These are phyloP conservation scores for Heteractis magnifica DNA, from an alignment of 92 coral and sea anemone species.

Conservation along the genomic window DNA sequence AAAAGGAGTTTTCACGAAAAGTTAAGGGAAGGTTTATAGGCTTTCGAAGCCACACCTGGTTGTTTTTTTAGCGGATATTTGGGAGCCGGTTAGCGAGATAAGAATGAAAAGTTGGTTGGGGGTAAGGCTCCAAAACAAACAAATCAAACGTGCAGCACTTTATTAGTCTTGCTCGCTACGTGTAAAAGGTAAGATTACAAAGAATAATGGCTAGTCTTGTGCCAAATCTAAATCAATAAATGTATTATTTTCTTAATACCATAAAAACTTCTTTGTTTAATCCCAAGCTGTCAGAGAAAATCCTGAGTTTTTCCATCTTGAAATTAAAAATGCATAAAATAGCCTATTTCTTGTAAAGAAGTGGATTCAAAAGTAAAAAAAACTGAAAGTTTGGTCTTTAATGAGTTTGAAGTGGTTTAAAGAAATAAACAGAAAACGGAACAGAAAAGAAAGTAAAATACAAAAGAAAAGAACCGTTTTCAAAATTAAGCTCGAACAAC, in stretches of 20 bases:
- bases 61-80: background rate
- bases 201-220: background rate
- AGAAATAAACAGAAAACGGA: background rate
- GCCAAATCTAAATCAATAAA: background rate
- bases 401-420: background rate
- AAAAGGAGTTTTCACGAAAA: no score
- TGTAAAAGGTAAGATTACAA: background rate
- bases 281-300: background rate
- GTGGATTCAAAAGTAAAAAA: background rate
- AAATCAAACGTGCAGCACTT: background rate
- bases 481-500: background rate
- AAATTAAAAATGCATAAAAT: background rate
- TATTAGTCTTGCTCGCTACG: background rate
- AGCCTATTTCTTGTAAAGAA: background rate
- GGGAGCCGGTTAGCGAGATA: background rate
- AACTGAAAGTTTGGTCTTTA: background rate
- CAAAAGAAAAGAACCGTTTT: background rate
- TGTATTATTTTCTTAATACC: background rate
- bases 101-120: background rate
- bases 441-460: background rate
- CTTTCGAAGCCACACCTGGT: background rate
- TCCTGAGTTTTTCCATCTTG: background rate
- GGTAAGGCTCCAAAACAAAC: background rate
- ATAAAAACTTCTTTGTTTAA: background rate
- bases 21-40: no score